Conservation (phyloP, 2,888 invertebrate genomes). For the Sphecodes monilicornis region DNA sequence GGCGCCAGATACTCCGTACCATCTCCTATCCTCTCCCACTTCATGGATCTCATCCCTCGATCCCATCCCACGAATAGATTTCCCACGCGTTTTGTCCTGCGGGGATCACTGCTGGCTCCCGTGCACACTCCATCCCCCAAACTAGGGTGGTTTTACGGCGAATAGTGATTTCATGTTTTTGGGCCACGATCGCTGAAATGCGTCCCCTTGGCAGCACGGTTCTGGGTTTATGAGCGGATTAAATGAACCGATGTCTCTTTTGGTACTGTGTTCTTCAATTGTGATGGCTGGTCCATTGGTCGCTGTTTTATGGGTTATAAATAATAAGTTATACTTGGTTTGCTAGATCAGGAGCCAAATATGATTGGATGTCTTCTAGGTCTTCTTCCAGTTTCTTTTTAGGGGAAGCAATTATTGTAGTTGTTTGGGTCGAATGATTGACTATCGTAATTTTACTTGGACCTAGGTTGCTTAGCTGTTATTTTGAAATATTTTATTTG, state of each 20-base stretch:
- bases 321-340: too few relatives aligned
- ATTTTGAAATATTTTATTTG: too few relatives aligned
- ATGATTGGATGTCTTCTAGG: too few relatives aligned
- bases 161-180: conserved; percentile 4
- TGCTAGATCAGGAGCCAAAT: too few relatives aligned
- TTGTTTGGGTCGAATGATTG: too few relatives aligned
- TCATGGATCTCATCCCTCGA: conserved; percentile 19
- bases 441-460: too few relatives aligned
- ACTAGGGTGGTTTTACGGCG: not conserved
- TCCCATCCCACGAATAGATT: not conserved
- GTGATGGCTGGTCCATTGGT: not conserved
- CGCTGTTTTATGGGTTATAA: not conserved
- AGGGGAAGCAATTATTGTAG: too few relatives aligned
- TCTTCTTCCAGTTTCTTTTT: too few relatives aligned
- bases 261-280: not conserved
- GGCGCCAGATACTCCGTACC: conserved; percentile 74
- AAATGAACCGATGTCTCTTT: not conserved
- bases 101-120: not conserved
- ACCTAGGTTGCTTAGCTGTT: too few relatives aligned
- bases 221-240: not conserved
- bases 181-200: not conserved
- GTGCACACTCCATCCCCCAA: not conserved
- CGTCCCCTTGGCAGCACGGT: not conserved
- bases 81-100: conserved; percentile 35
- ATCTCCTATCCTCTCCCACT: conserved; percentile 22